A percentile compares a stretch with the other conserved stretches of the same genome.
Conservation (phyloP, 53 echinoderm and acorn worm species). For the Stichopus horrens region DNA sequence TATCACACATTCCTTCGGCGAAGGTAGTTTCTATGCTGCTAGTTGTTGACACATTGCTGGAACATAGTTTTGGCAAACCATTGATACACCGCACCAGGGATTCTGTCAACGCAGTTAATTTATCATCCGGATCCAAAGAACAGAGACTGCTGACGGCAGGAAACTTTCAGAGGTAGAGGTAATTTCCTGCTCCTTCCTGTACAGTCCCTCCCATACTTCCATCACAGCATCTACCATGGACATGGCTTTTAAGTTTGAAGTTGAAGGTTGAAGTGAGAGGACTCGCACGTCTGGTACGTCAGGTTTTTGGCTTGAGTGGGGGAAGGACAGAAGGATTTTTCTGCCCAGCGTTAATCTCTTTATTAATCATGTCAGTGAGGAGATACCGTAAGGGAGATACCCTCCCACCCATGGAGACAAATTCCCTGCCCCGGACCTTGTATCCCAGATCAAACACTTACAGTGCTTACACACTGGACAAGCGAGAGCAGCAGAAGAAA, state of each 20-base stretch:
- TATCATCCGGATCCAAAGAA: slow-evolving; percentile 38
- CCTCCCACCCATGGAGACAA: slow-evolving; percentile 31
- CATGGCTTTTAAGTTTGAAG: neutral
- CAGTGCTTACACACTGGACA: neutral
- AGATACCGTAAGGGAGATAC: slow-evolving; percentile 15
- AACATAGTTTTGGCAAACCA: slow-evolving; percentile 4
- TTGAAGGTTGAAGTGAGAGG: neutral
- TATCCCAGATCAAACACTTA: slow-evolving; percentile 24
- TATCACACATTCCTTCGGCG: too few relatives aligned
- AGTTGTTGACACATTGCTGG: neutral
- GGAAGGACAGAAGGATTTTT: neutral
- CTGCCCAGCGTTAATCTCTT: neutral
- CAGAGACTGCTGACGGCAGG: slow-evolving; percentile 23
- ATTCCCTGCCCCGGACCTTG: slow-evolving; percentile 30
- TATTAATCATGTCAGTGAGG: neutral
- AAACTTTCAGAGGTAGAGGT: slow-evolving; percentile 14
- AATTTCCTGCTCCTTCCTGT: slow-evolving; percentile 11
- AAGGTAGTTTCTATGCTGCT: neutral
- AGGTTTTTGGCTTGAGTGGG: neutral
- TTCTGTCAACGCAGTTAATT: slow-evolving; percentile 24
- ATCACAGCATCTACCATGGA: neutral
- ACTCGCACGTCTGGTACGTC: too few relatives aligned
- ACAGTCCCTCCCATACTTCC: neutral
- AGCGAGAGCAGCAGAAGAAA: neutral
- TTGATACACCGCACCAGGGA: neutral